These are phyloP conservation scores for Microcebus griseorufus DNA, from an alignment of 2,113 vertebrate species.

Conservation along the genomic window DNA sequence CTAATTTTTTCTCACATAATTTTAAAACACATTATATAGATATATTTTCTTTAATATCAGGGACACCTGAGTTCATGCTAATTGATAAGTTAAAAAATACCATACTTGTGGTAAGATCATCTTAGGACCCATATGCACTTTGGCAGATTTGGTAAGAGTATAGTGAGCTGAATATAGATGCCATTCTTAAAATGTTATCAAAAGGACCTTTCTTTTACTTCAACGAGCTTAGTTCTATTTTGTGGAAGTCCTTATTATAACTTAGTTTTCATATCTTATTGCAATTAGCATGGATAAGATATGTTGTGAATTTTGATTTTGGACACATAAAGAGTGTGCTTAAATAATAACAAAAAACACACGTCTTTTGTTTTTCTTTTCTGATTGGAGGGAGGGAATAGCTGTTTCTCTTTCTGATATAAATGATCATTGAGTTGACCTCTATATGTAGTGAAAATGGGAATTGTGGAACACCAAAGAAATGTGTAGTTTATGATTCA, in stretches of 20 bases:
- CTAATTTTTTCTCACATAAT: not conserved
- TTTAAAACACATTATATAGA: not conserved
- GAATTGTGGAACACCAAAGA: not conserved
- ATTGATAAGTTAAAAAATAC: not conserved
- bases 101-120: not conserved
- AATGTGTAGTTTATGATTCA: slow-evolving; percentile 54
- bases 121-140: not conserved
- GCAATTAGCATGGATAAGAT: not conserved
- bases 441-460: slow-evolving; percentile 10
- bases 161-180: not conserved
- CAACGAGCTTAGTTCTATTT: not conserved
- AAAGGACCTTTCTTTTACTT: not conserved
- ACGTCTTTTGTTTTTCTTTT: not conserved
- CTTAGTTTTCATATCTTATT: not conserved
- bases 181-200: not conserved
- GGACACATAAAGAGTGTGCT: not conserved
- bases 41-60: not conserved
- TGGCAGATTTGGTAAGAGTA: not conserved
- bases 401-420: not conserved
- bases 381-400: not conserved
- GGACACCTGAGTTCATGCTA: not conserved
- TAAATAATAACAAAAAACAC: not conserved
- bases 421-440: not conserved
- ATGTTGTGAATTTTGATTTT: not conserved
- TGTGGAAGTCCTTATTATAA: not conserved